These are phyloP conservation scores for Archips xylosteana DNA, from an alignment of 2,888 invertebrate genomes.

Conservation along the genomic window DNA sequence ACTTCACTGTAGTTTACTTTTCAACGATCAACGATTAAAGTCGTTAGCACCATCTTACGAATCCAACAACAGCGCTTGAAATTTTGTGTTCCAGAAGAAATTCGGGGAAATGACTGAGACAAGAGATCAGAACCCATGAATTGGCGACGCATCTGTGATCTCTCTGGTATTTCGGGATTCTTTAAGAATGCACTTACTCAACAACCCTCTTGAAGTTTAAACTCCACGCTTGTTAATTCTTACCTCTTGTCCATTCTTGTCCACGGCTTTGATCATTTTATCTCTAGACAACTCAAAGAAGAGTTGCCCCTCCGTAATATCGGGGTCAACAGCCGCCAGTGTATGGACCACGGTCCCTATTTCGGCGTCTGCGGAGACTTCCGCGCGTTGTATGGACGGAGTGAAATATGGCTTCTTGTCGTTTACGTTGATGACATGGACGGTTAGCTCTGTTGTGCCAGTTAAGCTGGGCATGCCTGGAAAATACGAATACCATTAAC, in stretches of 20 bases:
- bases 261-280: slow-evolving; percentile 91
- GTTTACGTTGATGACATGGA: slow-evolving; percentile 94
- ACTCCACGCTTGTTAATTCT: slow-evolving; percentile 25
- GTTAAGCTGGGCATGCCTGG: slow-evolving; percentile 91
- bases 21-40: too few relatives aligned
- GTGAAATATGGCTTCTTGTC: slow-evolving; percentile 94
- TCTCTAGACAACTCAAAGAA: slow-evolving; percentile 87
- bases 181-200: too few relatives aligned
- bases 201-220: too few relatives aligned
- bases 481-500: slow-evolving; percentile 7
- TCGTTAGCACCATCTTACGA: too few relatives aligned
- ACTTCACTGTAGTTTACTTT: too few relatives aligned
- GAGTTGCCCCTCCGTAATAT: slow-evolving; percentile 89
- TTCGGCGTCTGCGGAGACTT: slow-evolving; percentile 92
- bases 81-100: too few relatives aligned
- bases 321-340: slow-evolving; percentile 92
- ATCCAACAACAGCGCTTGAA: neutral
- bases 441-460: slow-evolving; percentile 92
- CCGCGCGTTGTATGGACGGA: slow-evolving; percentile 91
- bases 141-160: too few relatives aligned
- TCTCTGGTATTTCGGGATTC: too few relatives aligned
- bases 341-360: slow-evolving; percentile 90
- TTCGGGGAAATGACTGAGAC: too few relatives aligned
- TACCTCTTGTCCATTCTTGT: slow-evolving; percentile 93
- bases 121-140: too few relatives aligned